Conservation (phyloP, 64 coral and sea anemone genomes). For the Stichodactyla helianthus region DNA sequence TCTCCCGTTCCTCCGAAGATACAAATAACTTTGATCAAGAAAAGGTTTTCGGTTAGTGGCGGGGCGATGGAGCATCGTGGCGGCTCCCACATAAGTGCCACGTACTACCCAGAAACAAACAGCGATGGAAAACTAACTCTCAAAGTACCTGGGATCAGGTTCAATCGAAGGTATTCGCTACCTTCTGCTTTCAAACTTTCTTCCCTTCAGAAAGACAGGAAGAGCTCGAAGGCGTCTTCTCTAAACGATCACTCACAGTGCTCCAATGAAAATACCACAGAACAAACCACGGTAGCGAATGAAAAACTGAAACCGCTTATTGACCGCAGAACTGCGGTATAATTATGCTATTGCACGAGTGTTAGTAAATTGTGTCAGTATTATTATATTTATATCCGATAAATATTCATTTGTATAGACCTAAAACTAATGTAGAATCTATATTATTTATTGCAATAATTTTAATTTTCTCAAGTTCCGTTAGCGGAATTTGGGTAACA, state of each 20-base stretch:
- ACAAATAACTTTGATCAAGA: constrained; percentile 41
- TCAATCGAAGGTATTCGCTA: constrained; percentile 38
- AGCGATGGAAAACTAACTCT: constrained; percentile 34
- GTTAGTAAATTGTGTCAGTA: not conserved
- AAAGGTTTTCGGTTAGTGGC: constrained; percentile 15
- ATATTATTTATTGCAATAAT: too few relatives aligned
- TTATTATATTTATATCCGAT: not conserved
- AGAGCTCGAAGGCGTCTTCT: not conserved
- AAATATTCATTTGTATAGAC: not conserved
- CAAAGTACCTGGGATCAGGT: not conserved
- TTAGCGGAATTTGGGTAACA: too few relatives aligned
- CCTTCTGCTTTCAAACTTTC: constrained; percentile 25
- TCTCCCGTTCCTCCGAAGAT: constrained; percentile 45
- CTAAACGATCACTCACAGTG: not conserved
- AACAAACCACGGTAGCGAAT: not conserved
- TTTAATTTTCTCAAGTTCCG: too few relatives aligned
- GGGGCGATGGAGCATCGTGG: constrained; percentile 13
- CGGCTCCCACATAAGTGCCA: constrained; percentile 11
- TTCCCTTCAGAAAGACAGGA: not conserved
- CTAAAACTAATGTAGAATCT: not conserved
- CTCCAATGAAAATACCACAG: constrained; percentile 19
- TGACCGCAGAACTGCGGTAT: constrained; percentile 6
- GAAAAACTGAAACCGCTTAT: constrained; percentile 2
- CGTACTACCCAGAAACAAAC: constrained; percentile 14
- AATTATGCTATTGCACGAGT: not conserved